Percentiles rank a stretch among this genome's conserved stretches.
Evolutionary conservation across 2,797 vertebrate genomes (phyloP).

Genomic region (Sebastes nivosus): DNA sequence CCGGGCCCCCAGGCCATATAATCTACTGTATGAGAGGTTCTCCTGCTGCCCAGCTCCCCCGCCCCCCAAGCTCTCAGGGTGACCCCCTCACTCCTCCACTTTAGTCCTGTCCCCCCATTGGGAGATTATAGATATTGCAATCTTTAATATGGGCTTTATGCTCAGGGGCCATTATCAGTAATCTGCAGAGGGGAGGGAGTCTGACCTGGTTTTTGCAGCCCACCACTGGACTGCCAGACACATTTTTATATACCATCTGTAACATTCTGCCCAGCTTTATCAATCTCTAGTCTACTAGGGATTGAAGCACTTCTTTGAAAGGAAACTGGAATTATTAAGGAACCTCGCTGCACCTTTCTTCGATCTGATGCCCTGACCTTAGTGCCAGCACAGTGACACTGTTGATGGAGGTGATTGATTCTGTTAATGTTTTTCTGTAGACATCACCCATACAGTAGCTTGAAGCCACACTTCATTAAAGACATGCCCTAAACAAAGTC

Average conservation of each 20-base stretch:
- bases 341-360: constrained; percentile 18
- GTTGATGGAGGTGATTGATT: constrained; percentile 54
- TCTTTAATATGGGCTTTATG: constrained; percentile 85
- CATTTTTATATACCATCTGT: constrained; percentile 81
- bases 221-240: constrained; percentile 75
- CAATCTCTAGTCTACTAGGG: constrained; percentile 50
- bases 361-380: constrained; percentile 17
- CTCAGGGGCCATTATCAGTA: constrained; percentile 84
- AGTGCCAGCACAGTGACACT: constrained; percentile 20
- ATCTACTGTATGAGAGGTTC: constrained; percentile 76
- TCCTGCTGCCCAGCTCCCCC: constrained; percentile 49
- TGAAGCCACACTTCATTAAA: constrained; percentile 2
- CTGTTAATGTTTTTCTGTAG: constrained; percentile 40
- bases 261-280: constrained; percentile 67
- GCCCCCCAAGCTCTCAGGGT: constrained; percentile 69
- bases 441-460: constrained; percentile 14
- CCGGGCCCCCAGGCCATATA: constrained; percentile 69
- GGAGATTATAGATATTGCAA: constrained; percentile 86
- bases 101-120: constrained; percentile 80
- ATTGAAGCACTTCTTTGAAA: constrained; percentile 43
- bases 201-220: constrained; percentile 82
- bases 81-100: constrained; percentile 77
- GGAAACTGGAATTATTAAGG: constrained; percentile 32
- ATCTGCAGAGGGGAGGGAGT: constrained; percentile 80
- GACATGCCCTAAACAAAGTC: background rate